Evolutionary conservation across 35 echinoderm and acorn worm genomes (phyloP), one percentile per base, ranked within the genome.

Genomic region (Apostichopus japonicus): DNA sequence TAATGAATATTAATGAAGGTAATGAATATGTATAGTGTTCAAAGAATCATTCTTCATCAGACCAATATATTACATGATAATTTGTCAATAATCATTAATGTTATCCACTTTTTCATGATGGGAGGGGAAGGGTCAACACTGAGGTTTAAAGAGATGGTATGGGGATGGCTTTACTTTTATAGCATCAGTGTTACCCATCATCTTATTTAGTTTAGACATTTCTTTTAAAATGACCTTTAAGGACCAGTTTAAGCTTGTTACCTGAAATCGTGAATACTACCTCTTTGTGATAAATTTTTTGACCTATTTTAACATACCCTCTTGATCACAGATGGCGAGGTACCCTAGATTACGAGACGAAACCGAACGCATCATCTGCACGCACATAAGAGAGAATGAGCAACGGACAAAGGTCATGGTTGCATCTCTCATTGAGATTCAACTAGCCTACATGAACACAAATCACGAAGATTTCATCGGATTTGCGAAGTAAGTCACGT

Each of bases 401-500:
- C 92, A 94, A 44, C 94, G 91, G 57, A 99, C 97, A 11, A 99
- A 99, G n/a, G 80, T 91, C 17, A 95, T 96, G 77, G 95, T 99
- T 0, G 13, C 92, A 25, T 44, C 96, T 58, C 65, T 99, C 51
- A 93, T 99, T 33, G 94, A 99, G 56, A 90, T 96, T 44, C 97
- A 99, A 56, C 89, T 99, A 24, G 97, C 97, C 9, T 98, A 99
- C 90, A 99, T 98, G 97, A 99, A 99, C 92, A 99, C 97, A 4
- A 99, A 99, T 86, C 95, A 99, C 78, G 97, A 99, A 81, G 97
- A 99, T 78, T 99, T 99, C 87, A 99, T 99, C 75, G 97, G 97
- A 78, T 99, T 99, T 71, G 95, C 97, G 2, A 96, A 98, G 95
- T 96, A 87, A 96, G 95, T 94, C 57, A 59, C 4, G 11, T 59